A percentile compares a stretch with the other conserved stretches of the same genome.
These are phyloP conservation scores for Enteromius anoplus DNA, from an alignment of 2,797 vertebrate genomes.

Conservation along the genomic window DNA sequence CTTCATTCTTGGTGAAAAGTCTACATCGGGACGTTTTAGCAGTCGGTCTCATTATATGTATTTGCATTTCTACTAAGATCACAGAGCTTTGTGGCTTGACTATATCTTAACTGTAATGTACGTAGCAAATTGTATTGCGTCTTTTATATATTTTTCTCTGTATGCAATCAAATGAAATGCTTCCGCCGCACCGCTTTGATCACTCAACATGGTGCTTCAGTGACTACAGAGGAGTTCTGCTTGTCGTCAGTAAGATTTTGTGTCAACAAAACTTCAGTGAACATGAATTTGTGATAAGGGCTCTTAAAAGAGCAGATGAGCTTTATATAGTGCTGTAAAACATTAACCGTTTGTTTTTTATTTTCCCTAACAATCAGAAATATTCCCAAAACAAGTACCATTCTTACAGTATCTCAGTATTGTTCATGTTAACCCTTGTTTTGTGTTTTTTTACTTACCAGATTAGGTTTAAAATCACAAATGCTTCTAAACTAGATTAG, in stretches of 20 bases:
- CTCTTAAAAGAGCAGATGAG: neutral
- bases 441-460: neutral
- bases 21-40: conserved; percentile 25
- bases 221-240: conserved; percentile 24
- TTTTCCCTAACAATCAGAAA: neutral
- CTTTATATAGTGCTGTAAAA: neutral
- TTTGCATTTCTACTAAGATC: conserved; percentile 35
- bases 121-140: neutral
- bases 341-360: conserved; percentile 12
- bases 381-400: neutral
- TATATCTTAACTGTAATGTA: conserved; percentile 16
- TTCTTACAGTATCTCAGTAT: neutral
- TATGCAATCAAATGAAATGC: conserved; percentile 6
- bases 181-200: conserved; percentile 20
- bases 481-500: conserved; percentile 12
- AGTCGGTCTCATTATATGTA: conserved; percentile 32
- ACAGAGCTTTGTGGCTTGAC: conserved; percentile 16
- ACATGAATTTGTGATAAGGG: conserved; percentile 18
- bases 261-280: conserved; percentile 35
- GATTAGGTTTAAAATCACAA: neutral
- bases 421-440: neutral
- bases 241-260: conserved; percentile 24
- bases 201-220: conserved; percentile 16
- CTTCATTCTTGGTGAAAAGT: neutral
- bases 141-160: neutral